Evolutionary conservation across 2,113 vertebrate genomes (phyloP).

Genomic region (Bos taurus): DNA sequence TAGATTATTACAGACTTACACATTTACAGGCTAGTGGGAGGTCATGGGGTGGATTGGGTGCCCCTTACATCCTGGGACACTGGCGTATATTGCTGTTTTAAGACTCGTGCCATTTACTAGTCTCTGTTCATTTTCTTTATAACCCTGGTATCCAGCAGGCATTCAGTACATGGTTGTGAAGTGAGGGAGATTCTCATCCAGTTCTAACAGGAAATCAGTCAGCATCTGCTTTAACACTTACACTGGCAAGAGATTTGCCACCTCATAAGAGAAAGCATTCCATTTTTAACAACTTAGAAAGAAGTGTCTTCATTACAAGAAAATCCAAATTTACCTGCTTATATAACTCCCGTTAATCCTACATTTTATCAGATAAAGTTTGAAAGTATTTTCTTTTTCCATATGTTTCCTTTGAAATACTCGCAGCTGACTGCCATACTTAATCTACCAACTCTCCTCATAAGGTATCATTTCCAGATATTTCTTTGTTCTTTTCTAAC

Average conservation of each 20-base stretch:
- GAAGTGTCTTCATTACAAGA: slow-evolving; percentile 54
- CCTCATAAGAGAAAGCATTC: slow-evolving; percentile 61
- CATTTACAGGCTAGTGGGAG: neutral
- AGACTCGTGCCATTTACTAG: neutral
- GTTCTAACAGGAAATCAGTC: slow-evolving; percentile 58
- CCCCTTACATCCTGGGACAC: neutral
- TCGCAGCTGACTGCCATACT: neutral
- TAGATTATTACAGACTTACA: neutral
- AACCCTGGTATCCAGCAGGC: neutral
- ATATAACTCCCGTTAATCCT: slow-evolving; percentile 57
- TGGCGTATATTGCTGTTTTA: neutral
- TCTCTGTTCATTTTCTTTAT: neutral
- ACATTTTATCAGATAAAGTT: slow-evolving; percentile 40
- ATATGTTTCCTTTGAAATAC: neutral
- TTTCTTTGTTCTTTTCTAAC: slow-evolving; percentile 21
- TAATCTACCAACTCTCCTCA: neutral
- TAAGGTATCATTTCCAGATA: neutral
- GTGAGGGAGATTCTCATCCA: neutral
- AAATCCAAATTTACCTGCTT: slow-evolving; percentile 68
- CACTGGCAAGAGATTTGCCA: slow-evolving; percentile 64
- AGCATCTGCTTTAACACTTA: slow-evolving; percentile 70
- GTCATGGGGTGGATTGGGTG: neutral
- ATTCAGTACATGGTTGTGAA: neutral
- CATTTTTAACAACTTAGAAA: slow-evolving; percentile 63
- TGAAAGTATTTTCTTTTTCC: neutral